Base-by-base conservation (phyloP, 2,113 vertebrate species). In the western clawed frog (Xenopus tropicalis) region DNA sequence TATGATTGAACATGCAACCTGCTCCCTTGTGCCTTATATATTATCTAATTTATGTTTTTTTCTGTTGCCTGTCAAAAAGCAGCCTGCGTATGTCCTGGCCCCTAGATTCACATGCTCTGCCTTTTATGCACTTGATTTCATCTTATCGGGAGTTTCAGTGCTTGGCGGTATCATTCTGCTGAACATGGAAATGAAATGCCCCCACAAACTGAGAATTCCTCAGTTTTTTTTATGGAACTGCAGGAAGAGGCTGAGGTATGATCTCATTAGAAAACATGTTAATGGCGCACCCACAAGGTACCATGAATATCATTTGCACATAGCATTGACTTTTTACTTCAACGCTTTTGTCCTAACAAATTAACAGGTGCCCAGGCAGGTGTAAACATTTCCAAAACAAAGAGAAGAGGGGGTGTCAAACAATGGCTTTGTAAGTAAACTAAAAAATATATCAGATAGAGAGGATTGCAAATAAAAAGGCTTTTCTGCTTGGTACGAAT, bases 291-390 rank as follows among this genome's bases (percentile, higher is more conserved):
- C 24, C 37, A 37, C 10, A 71, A 54, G 59, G 62, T 80, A 4
- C 72, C 12, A 46, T 69, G 62, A 43, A 14, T 11, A 25, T 66
- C 0, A 0, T 43, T 72, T 70, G 63, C 78, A 83, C 42, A 63
- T 69, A 68, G 24, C 71, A 14, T 14, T 54, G 72, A 24, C 67
- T 0, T 0, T 66, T 81, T 13, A 24, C 14, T 51, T 23, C 44
- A 29, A 1, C 44, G 0, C 1, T 74, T 61, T 62, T 72, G 63
- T 16, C 0, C 66, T 68, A 29, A 46, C 68, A 63, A 0, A 0
- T 37, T 78, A 56, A 19, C 3, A 54, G n/a, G 19, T 58, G 17
- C 11, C 3, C 79, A 24, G 14, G 43, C 66, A 71, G 43, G 63
- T 52, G 70, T 42, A 61, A 64, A 37, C 61, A 21, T 57, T n/a